These are phyloP conservation scores for Halictus rubicundus DNA, from an alignment of 1,140 invertebrate genomes.

Conservation along the genomic window DNA sequence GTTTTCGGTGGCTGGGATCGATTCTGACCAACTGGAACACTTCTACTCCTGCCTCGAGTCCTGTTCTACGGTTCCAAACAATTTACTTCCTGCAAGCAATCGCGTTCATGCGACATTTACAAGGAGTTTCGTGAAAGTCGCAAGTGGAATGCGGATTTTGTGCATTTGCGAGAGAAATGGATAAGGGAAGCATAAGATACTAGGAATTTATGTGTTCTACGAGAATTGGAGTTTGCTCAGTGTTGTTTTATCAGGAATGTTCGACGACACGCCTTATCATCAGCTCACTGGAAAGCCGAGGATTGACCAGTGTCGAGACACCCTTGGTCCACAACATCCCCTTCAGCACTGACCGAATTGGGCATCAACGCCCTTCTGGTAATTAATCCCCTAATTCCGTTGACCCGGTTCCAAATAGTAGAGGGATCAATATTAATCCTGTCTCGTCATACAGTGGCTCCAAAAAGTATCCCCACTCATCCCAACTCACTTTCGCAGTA, in stretches of 20 bases:
- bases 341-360: constrained; percentile 71
- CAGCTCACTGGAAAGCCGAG: constrained; percentile 17
- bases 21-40: constrained; percentile 1
- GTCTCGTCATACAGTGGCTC: background rate
- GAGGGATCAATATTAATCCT: constrained; percentile 53
- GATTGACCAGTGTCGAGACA: constrained; percentile 47
- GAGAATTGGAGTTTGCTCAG: no score
- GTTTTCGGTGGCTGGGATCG: constrained; percentile 17
- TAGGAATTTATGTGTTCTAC: no score
- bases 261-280: constrained; percentile 26
- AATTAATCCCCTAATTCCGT: constrained; percentile 78
- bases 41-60: background rate
- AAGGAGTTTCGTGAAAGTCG: no score
- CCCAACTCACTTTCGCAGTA: no score
- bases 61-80: no score
- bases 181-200: no score
- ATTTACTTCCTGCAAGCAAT: no score
- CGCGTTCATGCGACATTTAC: no score
- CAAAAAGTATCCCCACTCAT: no score
- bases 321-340: constrained; percentile 71
- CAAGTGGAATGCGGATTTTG: no score
- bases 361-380: constrained; percentile 77
- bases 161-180: no score
- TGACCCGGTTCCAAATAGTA: constrained; percentile 62
- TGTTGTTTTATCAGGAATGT: background rate